Evolutionary conservation across 1,140 invertebrate genomes (phyloP).

Genomic region (Heliconius congener): DNA sequence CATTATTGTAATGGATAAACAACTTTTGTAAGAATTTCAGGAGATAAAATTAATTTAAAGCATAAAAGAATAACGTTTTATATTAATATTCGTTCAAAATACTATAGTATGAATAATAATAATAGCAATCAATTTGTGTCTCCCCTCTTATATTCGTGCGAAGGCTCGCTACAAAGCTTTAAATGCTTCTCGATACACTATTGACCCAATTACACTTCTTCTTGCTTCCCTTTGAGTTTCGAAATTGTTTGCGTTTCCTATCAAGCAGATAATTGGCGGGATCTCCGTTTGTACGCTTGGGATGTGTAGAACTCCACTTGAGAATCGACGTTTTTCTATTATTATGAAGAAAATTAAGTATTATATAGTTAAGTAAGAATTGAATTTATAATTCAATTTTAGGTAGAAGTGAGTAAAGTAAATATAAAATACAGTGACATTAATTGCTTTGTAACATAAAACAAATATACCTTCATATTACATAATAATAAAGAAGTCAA

Average conservation of each 20-base stretch:
- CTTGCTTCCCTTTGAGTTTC: constrained; percentile 23
- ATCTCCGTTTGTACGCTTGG: constrained; percentile 3
- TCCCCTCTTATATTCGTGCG: constrained; percentile 15
- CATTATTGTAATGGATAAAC: background rate
- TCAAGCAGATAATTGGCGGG: constrained; percentile 22
- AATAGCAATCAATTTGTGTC: background rate
- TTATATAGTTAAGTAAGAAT: background rate
- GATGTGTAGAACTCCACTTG: background rate
- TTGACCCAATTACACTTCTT: constrained; percentile 30
- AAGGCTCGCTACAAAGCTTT: constrained; percentile 24
- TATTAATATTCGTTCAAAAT: too few species aligned
- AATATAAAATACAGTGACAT: too few species aligned
- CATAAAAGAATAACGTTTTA: background rate
- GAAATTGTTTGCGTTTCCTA: constrained; percentile 22
- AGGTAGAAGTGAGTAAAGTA: too few species aligned
- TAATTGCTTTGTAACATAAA: too few species aligned
- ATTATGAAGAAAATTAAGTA: background rate
- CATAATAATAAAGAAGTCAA: too few species aligned
- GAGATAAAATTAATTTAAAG: background rate
- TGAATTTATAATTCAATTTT: background rate
- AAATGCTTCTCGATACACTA: constrained; percentile 31
- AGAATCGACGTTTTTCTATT: background rate
- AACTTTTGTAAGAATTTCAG: background rate
- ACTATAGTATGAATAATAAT: too few species aligned
- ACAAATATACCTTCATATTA: too few species aligned